Evolutionary conservation across 1,140 invertebrate species (phyloP).

Genomic region (Helicoverpa armigera): DNA sequence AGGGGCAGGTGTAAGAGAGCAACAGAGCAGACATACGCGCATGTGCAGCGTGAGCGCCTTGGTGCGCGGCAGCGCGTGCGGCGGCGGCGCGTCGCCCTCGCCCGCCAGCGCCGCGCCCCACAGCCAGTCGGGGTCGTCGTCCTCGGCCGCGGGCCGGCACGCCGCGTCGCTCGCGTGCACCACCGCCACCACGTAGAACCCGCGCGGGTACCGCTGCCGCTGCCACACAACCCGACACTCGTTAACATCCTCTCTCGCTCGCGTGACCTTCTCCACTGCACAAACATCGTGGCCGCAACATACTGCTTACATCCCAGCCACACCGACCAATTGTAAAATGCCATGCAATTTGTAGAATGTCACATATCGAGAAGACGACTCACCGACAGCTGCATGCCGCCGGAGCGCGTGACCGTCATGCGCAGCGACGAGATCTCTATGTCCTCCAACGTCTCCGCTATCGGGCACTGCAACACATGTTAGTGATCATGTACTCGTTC

Average conservation of each 20-base stretch:
- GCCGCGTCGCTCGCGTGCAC: slow-evolving; percentile 57
- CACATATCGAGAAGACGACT: neutral
- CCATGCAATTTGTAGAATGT: no score
- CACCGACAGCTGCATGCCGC: slow-evolving; percentile 73
- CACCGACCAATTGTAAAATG: no score
- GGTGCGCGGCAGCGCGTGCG: slow-evolving; percentile 8
- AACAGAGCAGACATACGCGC: slow-evolving; percentile 52
- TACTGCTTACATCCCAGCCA: no score
- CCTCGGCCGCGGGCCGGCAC: slow-evolving; percentile 57
- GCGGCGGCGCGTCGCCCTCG: neutral
- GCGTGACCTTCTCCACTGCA: no score
- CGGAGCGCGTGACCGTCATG: slow-evolving; percentile 74
- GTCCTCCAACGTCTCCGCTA: slow-evolving; percentile 64
- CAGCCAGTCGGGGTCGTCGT: slow-evolving; percentile 65
- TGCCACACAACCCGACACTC: slow-evolving; percentile 48
- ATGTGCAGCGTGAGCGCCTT: slow-evolving; percentile 64
- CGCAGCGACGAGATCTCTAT: slow-evolving; percentile 56
- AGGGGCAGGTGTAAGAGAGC: no score
- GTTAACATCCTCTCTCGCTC: neutral
- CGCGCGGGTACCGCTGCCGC: slow-evolving; percentile 67
- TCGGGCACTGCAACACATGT: slow-evolving; percentile 72
- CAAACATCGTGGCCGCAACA: no score
- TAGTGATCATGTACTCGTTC: no score
- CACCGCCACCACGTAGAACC: slow-evolving; percentile 70
- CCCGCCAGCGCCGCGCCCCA: slow-evolving; percentile 59